These are phyloP conservation scores for Chrysopa pallens DNA, from an alignment of 1,140 invertebrate genomes.

Conservation along the genomic window DNA sequence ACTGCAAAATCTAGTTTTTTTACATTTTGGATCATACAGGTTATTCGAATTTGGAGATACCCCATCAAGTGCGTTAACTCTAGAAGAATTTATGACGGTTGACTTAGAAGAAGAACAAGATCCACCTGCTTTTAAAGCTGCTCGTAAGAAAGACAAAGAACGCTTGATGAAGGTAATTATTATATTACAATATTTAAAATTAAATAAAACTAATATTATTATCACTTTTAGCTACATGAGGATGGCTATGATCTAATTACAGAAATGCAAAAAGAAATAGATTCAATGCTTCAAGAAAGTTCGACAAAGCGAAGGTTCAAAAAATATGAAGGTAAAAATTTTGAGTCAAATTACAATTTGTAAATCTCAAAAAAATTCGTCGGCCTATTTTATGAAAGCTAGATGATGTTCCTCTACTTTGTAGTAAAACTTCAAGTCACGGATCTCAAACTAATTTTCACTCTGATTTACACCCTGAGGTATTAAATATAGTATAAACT, in stretches of 20 bases:
- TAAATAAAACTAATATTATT: conserved; percentile 3
- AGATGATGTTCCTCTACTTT: too few species aligned
- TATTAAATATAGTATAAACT: too few species aligned
- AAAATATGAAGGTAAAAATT: neutral
- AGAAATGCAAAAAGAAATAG: conserved; percentile 55
- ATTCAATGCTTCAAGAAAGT: conserved; percentile 42
- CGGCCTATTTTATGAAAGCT: too few species aligned
- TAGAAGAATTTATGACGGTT: conserved; percentile 94
- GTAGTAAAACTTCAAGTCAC: too few species aligned
- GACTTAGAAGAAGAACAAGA: conserved; percentile 94
- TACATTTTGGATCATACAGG: too few species aligned
- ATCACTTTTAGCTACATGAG: conserved; percentile 31
- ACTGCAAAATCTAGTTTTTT: too few species aligned
- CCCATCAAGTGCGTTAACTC: conserved; percentile 71
- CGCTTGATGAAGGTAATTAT: conserved; percentile 44
- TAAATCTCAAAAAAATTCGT: too few species aligned
- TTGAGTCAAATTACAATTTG: too few species aligned
- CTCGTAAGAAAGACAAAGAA: conserved; percentile 71
- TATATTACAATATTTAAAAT: neutral
- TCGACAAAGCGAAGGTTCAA: conserved; percentile 7
- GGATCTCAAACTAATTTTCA: too few species aligned
- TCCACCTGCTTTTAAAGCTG: conserved; percentile 84
- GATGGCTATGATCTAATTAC: conserved; percentile 45
- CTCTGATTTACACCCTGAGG: too few species aligned
- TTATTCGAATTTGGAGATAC: conserved; percentile 93